Evolutionary conservation across 64 coral and sea anemone species (phyloP).

Genomic region (Dendronephthya gigantea): DNA sequence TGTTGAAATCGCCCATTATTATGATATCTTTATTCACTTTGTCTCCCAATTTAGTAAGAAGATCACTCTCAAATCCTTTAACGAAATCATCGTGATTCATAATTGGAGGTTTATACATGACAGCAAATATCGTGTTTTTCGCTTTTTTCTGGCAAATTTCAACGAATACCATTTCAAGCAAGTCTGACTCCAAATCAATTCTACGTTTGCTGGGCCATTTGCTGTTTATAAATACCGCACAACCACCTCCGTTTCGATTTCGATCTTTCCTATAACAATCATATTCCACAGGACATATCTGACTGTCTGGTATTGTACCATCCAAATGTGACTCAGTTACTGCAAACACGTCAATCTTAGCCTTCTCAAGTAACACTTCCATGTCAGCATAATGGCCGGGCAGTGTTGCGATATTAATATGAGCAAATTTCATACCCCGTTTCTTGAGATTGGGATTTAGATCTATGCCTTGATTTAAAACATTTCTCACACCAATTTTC

Average conservation of each 20-base stretch:
- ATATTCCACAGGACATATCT: constrained; percentile 28
- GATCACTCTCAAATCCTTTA: constrained; percentile 19
- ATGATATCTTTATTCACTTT: constrained; percentile 45
- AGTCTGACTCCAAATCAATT: constrained; percentile 42
- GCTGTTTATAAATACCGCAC: constrained; percentile 36
- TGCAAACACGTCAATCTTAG: constrained; percentile 26
- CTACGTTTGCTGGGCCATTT: constrained; percentile 46
- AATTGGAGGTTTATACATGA: constrained; percentile 40
- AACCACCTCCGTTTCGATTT: constrained; percentile 36
- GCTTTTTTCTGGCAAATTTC: constrained; percentile 44
- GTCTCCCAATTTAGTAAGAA: constrained; percentile 24
- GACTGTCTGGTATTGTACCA: constrained; percentile 21
- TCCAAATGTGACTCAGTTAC: constrained; percentile 41
- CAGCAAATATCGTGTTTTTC: constrained; percentile 48
- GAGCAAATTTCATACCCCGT: constrained; percentile 24
- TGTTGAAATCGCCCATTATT: constrained; percentile 48
- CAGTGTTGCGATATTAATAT: constrained; percentile 20
- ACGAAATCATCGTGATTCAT: constrained; percentile 40
- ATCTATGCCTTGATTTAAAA: background rate
- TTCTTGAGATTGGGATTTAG: background rate
- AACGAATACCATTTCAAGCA: too few relatives aligned
- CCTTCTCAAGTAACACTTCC: constrained; percentile 13
- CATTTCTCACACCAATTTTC: background rate
- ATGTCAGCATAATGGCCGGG: constrained; percentile 23
- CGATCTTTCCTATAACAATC: constrained; percentile 46